These are phyloP conservation scores for Rhagoletis zephyria DNA, from an alignment of 1,140 invertebrate species.

Conservation along the genomic window DNA sequence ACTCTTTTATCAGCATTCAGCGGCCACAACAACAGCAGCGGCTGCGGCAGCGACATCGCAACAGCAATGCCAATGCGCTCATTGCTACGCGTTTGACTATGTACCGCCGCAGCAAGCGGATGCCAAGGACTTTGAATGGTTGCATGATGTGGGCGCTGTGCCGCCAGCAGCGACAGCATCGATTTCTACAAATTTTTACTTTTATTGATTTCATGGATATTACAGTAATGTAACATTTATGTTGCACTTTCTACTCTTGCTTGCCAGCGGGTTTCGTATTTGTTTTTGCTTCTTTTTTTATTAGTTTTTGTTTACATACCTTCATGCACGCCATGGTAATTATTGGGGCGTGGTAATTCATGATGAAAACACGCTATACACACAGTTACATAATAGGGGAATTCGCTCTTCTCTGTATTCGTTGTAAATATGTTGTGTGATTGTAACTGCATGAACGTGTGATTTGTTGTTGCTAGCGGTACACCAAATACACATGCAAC, in stretches of 20 bases:
- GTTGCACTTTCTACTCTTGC: background rate
- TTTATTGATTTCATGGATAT: background rate
- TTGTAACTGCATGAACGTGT: no score
- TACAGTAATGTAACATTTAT: background rate
- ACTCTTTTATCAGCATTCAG: conserved; percentile 1
- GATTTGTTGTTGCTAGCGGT: no score
- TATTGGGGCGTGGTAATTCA: background rate
- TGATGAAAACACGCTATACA: background rate
- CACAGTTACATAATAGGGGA: background rate
- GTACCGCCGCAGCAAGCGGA: background rate
- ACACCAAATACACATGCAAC: no score
- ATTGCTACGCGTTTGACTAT: background rate
- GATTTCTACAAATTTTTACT: conserved; percentile 43
- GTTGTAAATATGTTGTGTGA: no score
- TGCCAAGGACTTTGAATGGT: background rate
- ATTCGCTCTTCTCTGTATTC: no score
- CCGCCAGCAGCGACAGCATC: conserved; percentile 27
- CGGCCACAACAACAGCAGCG: no score
- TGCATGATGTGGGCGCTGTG: conserved; percentile 9
- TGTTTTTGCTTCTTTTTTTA: background rate
- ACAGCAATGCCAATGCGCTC: conserved; percentile 28
- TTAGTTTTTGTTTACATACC: background rate
- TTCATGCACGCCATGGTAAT: background rate
- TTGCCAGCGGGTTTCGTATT: background rate
- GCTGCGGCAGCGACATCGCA: background rate